These are phyloP conservation scores for Drosophila mayaguana DNA, from an alignment of 2,888 invertebrate genomes.

Conservation along the genomic window DNA sequence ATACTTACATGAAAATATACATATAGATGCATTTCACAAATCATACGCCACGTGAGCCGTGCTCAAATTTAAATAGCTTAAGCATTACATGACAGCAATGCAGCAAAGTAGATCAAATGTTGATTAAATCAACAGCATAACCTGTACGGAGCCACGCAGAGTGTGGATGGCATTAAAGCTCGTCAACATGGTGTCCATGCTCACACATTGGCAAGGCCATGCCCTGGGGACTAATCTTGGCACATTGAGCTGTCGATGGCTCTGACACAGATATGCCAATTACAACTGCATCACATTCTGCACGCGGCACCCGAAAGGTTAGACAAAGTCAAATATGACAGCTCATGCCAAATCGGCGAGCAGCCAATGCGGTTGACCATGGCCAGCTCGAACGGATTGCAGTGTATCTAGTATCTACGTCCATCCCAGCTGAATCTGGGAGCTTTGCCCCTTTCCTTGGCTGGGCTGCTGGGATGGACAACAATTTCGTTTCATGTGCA, in stretches of 20 bases:
- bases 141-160: slow-evolving; percentile 15
- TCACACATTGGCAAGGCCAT: slow-evolving; percentile 23
- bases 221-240: slow-evolving; percentile 44
- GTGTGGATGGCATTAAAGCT: slow-evolving; percentile 14
- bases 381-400: slow-evolving; percentile 49
- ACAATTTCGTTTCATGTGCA: slow-evolving; percentile 47
- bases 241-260: slow-evolving; percentile 51
- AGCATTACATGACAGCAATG: background rate
- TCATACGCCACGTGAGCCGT: background rate
- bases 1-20: no score
- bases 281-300: slow-evolving; percentile 56
- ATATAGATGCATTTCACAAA: background rate
- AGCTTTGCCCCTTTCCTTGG: slow-evolving; percentile 1
- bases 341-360: slow-evolving; percentile 30
- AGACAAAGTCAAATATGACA: slow-evolving; percentile 65
- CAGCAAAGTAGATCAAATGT: slow-evolving; percentile 12
- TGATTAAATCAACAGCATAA: slow-evolving; percentile 26
- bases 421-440: slow-evolving; percentile 5
- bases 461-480: slow-evolving; percentile 13
- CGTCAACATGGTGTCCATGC: slow-evolving; percentile 32
- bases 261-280: slow-evolving; percentile 70
- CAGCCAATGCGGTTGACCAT: slow-evolving; percentile 47
- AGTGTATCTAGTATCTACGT: slow-evolving; percentile 31
- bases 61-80: background rate
- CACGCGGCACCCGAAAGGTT: slow-evolving; percentile 44